Evolutionary conservation across 37 sponge, comb jelly and placozoan species (phyloP), one percentile per base, ranked within the genome.

Genomic region (Lycopodina hypogea): DNA sequence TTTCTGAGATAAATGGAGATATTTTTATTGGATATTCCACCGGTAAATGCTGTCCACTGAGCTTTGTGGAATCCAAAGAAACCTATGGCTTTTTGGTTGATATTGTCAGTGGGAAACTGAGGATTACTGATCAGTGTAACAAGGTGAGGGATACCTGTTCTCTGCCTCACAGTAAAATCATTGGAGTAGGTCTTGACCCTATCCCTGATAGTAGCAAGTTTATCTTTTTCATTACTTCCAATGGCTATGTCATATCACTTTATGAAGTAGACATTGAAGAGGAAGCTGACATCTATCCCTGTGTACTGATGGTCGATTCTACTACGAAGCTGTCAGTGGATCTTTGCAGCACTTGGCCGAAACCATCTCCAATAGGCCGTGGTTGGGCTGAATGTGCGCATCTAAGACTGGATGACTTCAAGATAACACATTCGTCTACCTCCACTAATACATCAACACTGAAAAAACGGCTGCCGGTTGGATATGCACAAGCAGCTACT

Each of bases 331-430:
- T 85, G 9, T 24, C 21, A 17, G 61, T 91, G 35, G 80, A 91
- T 60, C 45, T 79, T 8, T 80, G 83, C 75, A 59, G 73, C n/a
- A 23, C 63, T 24, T 91, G 92, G 92, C 92, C 88, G 3, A 78
- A 71, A 21, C 0, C 69, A 12, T 60, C 81, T 26, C 53, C 84
- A 34, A 79, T 86, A 52, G 92, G 92, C 23, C 23, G 0, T 42
- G 92, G 92, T 14, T 91, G 92, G 92, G 78, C 74, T 29, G 74
- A 67, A 28, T 24, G 42, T 23, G 23, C 61, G 1, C 74, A 83
- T 30, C 51, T 87, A 24, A 40, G 33, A 35, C 38, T 75, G n/a
- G 58, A 80, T 18, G 67, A 86, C 22, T 68, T 68, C 24, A 74
- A 65, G 32, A 56, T 81, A 26, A 56, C 58, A 19, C 77, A 70